Evolutionary conservation across 2,797 vertebrate species (phyloP), one percentile per base, ranked within the genome.

Genomic region (Pseudochromis fuscus): DNA sequence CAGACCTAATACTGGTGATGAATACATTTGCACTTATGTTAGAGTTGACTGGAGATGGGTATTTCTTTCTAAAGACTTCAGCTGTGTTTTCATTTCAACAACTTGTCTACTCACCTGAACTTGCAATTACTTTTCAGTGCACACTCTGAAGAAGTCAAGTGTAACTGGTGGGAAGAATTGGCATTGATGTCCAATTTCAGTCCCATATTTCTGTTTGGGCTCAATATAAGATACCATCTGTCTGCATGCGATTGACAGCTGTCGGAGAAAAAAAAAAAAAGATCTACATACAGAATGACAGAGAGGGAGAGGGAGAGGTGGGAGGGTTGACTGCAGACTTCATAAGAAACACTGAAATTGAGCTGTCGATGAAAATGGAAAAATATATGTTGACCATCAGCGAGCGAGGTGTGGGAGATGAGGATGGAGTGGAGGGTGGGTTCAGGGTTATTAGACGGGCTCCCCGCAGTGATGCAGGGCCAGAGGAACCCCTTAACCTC

Each of bases 191-290:
- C 70, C 68, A 64, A 9, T 76, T 75, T 79, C 24, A 69, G 30
- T 63, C 27, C 27, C 7, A 25, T 52, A 37, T 61, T 62, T 64
- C 28, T 45, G n/a, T 68, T 33, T 37, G 53, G 18, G 33, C 73
- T 84, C 38, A 69, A 25, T 65, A 65, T 67, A 53, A 79, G 59
- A 60, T 21, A 27, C 67, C 61, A 52, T 66, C 69, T 85, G 69
- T 77, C 30, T 50, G 46, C 28, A 19, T 59, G 19, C 69, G 68
- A 87, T 23, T 75, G 81, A 74, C 79, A 83, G 53, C 58, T 75
- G 77, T 75, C 56, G 46, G 21, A 42, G 50, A 28, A 25, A 46
- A 15, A 24, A 21, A 46, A n/a, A 51, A 37, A 37, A 12, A 64
- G 40, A 4, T 10, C 23, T 48, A 13, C 21, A 51, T 8, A 52